A percentile compares a stretch with the other conserved stretches of the same genome.
phyloP scores from a whole-genome alignment of 2,888 invertebrate genomes.

The Xanthorhoe spadicearia region DNA sequence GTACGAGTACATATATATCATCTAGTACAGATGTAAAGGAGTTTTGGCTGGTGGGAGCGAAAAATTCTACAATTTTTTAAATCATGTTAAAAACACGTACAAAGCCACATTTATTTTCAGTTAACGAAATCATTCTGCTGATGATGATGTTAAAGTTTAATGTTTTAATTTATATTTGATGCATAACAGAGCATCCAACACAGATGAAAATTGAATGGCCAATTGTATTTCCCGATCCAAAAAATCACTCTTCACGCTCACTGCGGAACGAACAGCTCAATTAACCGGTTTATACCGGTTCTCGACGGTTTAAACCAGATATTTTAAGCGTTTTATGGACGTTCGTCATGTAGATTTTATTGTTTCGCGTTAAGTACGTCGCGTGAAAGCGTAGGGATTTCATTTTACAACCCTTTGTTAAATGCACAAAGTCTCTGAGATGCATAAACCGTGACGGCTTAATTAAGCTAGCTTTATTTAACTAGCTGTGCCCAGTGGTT shows the following conservation, averaged over 20 bases:
- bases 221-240: conserved; percentile 23
- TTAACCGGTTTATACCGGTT: conserved; percentile 47
- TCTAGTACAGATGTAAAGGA: no score
- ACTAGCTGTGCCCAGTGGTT: no score
- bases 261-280: conserved; percentile 42
- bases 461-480: background rate
- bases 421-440: conserved; percentile 23
- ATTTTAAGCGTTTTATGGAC: conserved; percentile 52
- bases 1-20: no score
- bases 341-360: conserved; percentile 43
- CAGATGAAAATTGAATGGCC: conserved; percentile 14
- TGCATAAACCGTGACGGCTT: background rate
- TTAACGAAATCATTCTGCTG: no score
- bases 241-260: conserved; percentile 33
- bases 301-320: conserved; percentile 41
- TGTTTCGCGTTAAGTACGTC: conserved; percentile 40
- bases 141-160: background rate
- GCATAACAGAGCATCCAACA: background rate
- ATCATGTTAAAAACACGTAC: no score
- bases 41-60: no score
- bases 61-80: background rate
- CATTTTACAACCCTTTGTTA: conserved; percentile 37
- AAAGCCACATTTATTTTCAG: no score
- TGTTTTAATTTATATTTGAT: background rate
- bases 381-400: conserved; percentile 38